phyloP scores from a whole-genome alignment of 2,113 vertebrate genomes.

The Myxocyprinus asiaticus region DNA sequence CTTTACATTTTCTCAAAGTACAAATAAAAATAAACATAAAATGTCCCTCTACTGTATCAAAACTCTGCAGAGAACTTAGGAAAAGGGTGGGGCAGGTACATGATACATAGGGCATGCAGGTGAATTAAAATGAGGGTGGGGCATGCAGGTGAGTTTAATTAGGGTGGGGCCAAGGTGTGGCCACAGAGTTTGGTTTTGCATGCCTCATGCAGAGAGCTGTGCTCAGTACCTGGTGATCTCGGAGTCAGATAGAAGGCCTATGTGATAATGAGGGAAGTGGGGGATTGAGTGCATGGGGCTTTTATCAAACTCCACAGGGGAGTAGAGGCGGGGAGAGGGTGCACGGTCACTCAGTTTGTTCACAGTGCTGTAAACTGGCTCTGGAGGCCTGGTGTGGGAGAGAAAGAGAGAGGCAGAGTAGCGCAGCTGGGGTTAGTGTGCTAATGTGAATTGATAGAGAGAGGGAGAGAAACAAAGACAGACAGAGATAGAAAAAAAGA shows the following conservation, averaged over 20 bases:
- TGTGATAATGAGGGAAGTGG: slow-evolving; percentile 87
- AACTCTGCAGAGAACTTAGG: no score
- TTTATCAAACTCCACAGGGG: slow-evolving; percentile 93
- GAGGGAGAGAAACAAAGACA: slow-evolving; percentile 56
- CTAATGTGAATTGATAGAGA: no score
- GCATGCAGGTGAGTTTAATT: no score
- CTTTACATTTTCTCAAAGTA: no score
- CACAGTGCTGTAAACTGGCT: slow-evolving; percentile 99
- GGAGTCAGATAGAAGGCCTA: slow-evolving; percentile 93
- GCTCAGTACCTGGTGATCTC: slow-evolving; percentile 93
- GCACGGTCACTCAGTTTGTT: slow-evolving; percentile 98
- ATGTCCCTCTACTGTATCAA: no score
- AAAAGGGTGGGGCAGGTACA: no score
- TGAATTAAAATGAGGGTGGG: neutral
- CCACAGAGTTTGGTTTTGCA: neutral
- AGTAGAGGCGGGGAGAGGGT: slow-evolving; percentile 93
- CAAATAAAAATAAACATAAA: no score
- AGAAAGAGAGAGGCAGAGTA: slow-evolving; percentile 67
- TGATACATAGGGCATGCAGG: neutral
- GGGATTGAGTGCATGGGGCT: slow-evolving; percentile 91
- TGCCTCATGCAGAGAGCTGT: slow-evolving; percentile 48
- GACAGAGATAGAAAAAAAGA: slow-evolving; percentile 55
- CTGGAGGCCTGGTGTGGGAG: slow-evolving; percentile 87
- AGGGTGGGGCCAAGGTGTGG: neutral
- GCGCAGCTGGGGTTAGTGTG: slow-evolving; percentile 39